Conservation (phyloP, 2,888 invertebrate species). For the Catocala sponsa region DNA sequence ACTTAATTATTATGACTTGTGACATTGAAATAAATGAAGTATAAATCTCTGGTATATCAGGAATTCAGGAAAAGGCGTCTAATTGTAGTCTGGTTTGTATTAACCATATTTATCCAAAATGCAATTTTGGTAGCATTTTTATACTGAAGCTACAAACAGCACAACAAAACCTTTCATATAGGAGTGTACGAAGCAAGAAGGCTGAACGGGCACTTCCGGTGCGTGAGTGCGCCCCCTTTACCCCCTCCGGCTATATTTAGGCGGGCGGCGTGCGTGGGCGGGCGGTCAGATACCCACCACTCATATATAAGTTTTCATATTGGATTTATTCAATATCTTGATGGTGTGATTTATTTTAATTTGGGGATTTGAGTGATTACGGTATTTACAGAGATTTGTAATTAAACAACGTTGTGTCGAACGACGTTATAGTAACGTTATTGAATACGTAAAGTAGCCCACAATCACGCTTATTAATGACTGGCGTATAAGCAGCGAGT, state of each 20-base stretch:
- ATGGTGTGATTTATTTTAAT: constrained; percentile 36
- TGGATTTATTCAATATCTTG: constrained; percentile 52
- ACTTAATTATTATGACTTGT: no score
- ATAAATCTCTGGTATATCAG: no score
- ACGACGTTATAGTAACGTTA: no score
- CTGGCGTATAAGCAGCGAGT: no score
- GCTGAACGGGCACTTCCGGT: constrained; percentile 68
- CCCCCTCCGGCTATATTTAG: constrained; percentile 54
- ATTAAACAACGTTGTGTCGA: neutral
- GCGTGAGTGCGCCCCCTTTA: constrained; percentile 59
- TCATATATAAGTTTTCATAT: constrained; percentile 59
- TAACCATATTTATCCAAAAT: neutral
- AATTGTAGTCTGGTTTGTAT: no score
- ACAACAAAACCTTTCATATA: constrained; percentile 47
- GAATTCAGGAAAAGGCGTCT: no score
- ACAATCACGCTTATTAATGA: no score
- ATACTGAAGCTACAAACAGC: constrained; percentile 27
- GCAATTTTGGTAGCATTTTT: constrained; percentile 4
- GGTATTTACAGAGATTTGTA: neutral
- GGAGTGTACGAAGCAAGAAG: constrained; percentile 61
- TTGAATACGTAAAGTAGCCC: no score
- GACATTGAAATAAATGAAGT: no score
- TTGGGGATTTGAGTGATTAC: constrained; percentile 9
- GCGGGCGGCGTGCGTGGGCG: constrained; percentile 49
- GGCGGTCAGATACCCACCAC: constrained; percentile 55